Evolutionary conservation across 37 sponge, comb jelly and placozoan genomes (phyloP).

Genomic region (Spongilla lacustris): DNA sequence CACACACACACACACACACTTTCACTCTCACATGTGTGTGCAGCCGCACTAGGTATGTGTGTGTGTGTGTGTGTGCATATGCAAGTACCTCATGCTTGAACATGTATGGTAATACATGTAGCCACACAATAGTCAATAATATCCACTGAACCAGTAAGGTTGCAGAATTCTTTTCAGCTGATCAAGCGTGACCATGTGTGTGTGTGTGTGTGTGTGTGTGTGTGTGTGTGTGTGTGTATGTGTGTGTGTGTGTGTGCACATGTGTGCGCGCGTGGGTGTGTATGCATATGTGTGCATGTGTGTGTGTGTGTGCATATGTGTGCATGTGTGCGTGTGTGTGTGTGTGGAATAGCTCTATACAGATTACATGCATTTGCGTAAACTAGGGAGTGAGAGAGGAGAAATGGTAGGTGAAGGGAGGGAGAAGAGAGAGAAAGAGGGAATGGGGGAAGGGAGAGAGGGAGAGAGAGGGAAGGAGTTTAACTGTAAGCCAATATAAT

Average conservation of each 20-base stretch:
- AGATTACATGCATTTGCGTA: neutral
- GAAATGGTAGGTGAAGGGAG: neutral
- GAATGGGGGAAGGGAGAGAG: neutral
- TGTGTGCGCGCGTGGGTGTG: neutral
- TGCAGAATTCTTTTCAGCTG: too few relatives aligned
- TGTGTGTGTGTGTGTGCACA: neutral
- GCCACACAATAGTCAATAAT: neutral
- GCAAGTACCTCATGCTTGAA: too few relatives aligned
- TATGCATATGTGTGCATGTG: neutral
- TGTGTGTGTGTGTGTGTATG: neutral
- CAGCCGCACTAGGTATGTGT: too few relatives aligned
- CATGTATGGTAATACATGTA: neutral
- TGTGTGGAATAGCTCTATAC: neutral
- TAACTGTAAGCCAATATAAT: too few relatives aligned
- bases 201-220: too few relatives aligned
- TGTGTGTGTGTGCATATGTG: neutral
- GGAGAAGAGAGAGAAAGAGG: neutral
- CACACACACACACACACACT: too few relatives aligned
- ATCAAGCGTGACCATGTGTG: neutral
- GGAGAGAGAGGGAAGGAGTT: neutral
- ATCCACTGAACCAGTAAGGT: neutral
- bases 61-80: too few relatives aligned
- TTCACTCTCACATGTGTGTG: too few relatives aligned
- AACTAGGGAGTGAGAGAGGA: conserved; percentile 1
- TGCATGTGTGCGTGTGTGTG: neutral